A percentile compares a stretch with the other conserved stretches of the same genome.
Evolutionary conservation across 2,888 invertebrate genomes (phyloP).

Genomic region (Lottia scabra): DNA sequence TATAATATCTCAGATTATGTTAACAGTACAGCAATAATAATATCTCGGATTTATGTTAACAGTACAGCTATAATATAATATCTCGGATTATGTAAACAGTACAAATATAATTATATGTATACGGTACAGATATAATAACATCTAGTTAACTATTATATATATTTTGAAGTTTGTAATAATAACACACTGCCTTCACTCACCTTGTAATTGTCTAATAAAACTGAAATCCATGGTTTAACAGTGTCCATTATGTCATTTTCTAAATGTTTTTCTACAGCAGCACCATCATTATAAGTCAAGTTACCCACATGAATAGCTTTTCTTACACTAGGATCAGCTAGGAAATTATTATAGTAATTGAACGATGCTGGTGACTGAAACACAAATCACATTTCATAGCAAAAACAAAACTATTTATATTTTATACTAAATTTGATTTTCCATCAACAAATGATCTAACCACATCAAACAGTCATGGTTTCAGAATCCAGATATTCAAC

Average conservation of each 20-base stretch:
- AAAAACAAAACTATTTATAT: no score
- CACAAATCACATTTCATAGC: no score
- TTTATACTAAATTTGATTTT: no score
- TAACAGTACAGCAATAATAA: conserved; percentile 69
- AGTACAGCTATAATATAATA: conserved; percentile 90
- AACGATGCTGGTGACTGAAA: conserved; percentile 51
- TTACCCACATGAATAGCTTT: conserved; percentile 88
- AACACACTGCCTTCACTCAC: conserved; percentile 29
- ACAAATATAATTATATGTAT: conserved; percentile 73
- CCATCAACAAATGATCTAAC: no score
- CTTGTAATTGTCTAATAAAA: conserved; percentile 66
- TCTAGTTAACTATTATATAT: not conserved
- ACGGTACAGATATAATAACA: no score
- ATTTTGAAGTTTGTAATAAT: no score
- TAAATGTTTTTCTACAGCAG: conserved; percentile 79
- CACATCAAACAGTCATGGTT: no score
- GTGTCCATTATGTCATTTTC: conserved; percentile 81
- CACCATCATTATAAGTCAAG: conserved; percentile 73
- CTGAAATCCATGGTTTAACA: conserved; percentile 73
- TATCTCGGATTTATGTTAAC: conserved; percentile 84
- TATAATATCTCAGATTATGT: conserved; percentile 75
- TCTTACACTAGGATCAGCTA: conserved; percentile 72
- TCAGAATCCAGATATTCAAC: no score
- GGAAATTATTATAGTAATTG: conserved; percentile 59
- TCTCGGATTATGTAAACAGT: conserved; percentile 70